Evolutionary conservation across 1,140 invertebrate species (phyloP).

Genomic region (Goniozus legneri): DNA sequence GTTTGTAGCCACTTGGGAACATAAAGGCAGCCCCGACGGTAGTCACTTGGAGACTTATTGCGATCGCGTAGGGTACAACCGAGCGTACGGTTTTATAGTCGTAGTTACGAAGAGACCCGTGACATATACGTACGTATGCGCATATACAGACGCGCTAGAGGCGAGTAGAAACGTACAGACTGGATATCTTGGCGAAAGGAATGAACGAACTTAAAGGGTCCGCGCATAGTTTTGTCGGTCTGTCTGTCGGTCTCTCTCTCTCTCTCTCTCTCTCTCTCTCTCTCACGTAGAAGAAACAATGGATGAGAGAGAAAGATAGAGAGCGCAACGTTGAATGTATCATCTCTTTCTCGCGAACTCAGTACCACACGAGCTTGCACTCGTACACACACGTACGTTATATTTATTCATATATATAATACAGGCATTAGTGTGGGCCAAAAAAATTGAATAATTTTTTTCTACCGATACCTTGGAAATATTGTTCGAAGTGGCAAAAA

Average conservation of each 20-base stretch:
- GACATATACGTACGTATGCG: no score
- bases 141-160: no score
- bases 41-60: conserved; percentile 18
- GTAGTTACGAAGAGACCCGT: background rate
- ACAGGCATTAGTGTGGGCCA: conserved; percentile 49
- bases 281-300: background rate
- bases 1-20: no score
- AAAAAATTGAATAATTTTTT: no score
- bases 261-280: background rate
- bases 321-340: conserved; percentile 40
- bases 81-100: background rate
- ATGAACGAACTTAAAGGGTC: background rate
- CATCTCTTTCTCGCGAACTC: conserved; percentile 22
- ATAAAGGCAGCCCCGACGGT: background rate
- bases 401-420: conserved; percentile 48
- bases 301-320: background rate
- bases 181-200: no score
- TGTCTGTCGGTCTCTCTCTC: background rate
- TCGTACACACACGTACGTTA: conserved; percentile 17
- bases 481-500: no score
- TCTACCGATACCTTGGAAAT: no score
- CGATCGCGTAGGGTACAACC: conserved; percentile 3
- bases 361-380: conserved; percentile 16
- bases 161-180: no score
- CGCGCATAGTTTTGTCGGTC: no score